Base-by-base conservation (phyloP, 2,113 vertebrate species). In the Gyps fulvus region DNA sequence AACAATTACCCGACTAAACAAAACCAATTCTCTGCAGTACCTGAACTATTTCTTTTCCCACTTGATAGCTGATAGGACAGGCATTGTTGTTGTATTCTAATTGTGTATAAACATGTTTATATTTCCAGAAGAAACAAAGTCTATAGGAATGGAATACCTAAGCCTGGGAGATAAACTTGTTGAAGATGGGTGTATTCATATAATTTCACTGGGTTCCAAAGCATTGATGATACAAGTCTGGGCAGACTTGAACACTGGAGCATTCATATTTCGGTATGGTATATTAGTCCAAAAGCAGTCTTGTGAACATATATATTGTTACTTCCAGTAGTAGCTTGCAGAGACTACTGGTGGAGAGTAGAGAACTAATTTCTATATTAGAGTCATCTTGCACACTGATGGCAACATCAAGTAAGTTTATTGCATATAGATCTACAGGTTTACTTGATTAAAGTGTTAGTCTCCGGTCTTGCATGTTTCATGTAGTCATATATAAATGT, bases 171-270 rank as follows among this genome's bases (percentile, higher is more conserved):
- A 98, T 34, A 98, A 97, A 69, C 97, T 98, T 83, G 42, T 98
- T 69, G 99, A 99, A 93, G 98, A 99, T 71, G 98, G 98, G 72
- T 99, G 98, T 40, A 81, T 99, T 94, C 99, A 99, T 92, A 92
- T 99, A 80, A 97, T 99, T 89, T 99, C 99, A 36, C 84, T 99
- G 98, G 99, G 99, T 87, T 99, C 99, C 88, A 99, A 99, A 97
- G 98, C 98, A 6, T 43, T 99, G 97, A 99, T 99, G 99, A 98
- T 99, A 81, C 99, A 99, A 98, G 98, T 99, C 94, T 99, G 99
- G 99, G 98, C 99, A 43, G 98, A 99, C 96, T 95, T 99, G 93
- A 98, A 96, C 59, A 98, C 97, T 12, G 98, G 99, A 93, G 97
- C 97, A 15, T 98, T 99, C 69, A 98, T 98, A 81, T 99, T 99